A percentile compares a stretch with the other conserved stretches of the same genome.
These are phyloP conservation scores for Hoplostethus mediterraneus DNA, from an alignment of 2,797 vertebrate genomes.

Conservation along the genomic window DNA sequence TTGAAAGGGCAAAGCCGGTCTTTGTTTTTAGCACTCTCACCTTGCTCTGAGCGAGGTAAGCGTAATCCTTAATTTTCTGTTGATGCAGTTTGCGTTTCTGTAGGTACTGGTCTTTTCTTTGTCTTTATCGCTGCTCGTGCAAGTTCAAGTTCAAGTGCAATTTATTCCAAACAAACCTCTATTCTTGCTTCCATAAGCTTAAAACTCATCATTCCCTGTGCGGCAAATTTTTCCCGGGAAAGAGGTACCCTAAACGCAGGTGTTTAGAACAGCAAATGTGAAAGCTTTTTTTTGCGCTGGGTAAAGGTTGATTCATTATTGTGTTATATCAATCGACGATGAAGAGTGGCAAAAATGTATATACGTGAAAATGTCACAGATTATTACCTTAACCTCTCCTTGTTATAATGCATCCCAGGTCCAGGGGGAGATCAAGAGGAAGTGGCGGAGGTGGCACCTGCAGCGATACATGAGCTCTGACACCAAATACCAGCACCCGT, in stretches of 20 bases:
- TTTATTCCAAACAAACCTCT: too few relatives aligned
- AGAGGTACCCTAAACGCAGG: neutral
- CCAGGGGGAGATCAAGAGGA: slow-evolving; percentile 94
- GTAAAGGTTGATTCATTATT: neutral
- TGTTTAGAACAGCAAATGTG: neutral
- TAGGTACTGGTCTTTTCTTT: neutral
- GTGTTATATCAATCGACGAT: neutral
- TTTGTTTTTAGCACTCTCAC: neutral
- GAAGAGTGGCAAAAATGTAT: neutral
- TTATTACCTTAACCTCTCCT: neutral
- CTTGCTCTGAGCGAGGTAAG: neutral
- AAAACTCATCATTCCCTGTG: neutral
- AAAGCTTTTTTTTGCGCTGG: slow-evolving; percentile 2
- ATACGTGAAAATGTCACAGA: neutral
- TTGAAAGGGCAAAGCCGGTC: too few relatives aligned
- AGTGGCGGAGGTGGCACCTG: slow-evolving; percentile 95
- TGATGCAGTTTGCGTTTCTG: too few relatives aligned
- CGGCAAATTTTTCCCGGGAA: neutral
- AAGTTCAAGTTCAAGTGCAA: too few relatives aligned
- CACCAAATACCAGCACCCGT: slow-evolving; percentile 93
- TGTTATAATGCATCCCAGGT: slow-evolving; percentile 81
- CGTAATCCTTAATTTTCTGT: too few relatives aligned
- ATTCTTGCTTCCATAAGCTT: neutral
- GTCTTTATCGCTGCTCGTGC: neutral
- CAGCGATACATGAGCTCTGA: slow-evolving; percentile 90